phyloP scores from a whole-genome alignment of 2,888 invertebrate species.

The Dynastes tityus region DNA sequence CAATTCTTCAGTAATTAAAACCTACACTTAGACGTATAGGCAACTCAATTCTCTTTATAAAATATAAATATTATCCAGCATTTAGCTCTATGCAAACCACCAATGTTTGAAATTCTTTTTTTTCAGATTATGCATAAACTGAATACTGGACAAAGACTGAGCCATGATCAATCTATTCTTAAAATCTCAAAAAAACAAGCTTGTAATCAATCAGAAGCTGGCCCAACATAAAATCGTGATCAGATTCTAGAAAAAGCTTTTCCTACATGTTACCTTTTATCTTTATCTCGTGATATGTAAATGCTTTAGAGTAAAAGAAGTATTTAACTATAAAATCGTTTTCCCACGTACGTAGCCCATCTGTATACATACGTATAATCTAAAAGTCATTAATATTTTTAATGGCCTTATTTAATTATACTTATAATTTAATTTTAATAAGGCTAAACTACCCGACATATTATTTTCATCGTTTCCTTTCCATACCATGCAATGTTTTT shows the following conservation, averaged over 20 bases:
- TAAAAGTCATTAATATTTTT: constrained; percentile 63
- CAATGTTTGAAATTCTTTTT: too few relatives aligned
- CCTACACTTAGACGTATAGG: too few relatives aligned
- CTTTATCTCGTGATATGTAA: too few relatives aligned
- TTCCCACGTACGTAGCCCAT: constrained; percentile 56
- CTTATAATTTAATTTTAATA: constrained; percentile 64
- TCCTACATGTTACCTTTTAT: constrained; percentile 22
- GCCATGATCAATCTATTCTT: too few relatives aligned
- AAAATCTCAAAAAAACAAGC: too few relatives aligned
- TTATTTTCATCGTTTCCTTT: constrained; percentile 38
- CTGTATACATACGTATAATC: constrained; percentile 54
- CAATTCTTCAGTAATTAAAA: too few relatives aligned
- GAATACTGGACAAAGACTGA: too few relatives aligned
- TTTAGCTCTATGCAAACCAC: too few relatives aligned
- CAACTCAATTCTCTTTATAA: too few relatives aligned
- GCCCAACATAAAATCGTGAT: background rate
- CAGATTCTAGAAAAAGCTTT: constrained; percentile 47
- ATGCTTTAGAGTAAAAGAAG: constrained; percentile 6
- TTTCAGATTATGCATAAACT: too few relatives aligned
- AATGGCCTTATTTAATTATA: constrained; percentile 63
- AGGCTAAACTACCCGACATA: constrained; percentile 49
- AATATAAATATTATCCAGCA: too few relatives aligned
- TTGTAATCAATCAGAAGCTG: too few relatives aligned
- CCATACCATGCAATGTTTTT: background rate
- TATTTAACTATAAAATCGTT: constrained; percentile 45